Evolutionary conservation across 1,140 invertebrate genomes (phyloP).

Genomic region (Augochlora pura): DNA sequence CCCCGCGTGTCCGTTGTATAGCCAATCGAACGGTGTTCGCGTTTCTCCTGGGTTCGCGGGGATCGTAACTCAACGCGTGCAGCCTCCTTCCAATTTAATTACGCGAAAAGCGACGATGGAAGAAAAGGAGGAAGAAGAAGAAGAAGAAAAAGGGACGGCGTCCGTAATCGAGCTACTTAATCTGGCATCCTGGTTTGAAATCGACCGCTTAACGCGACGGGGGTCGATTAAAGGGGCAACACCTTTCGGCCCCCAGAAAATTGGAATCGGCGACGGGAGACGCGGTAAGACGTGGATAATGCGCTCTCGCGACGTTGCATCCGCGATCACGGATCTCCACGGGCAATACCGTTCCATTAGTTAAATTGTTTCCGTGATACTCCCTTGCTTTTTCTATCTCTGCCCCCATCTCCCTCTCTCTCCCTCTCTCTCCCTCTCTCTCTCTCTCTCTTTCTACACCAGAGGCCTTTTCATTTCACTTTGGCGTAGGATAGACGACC

Average conservation of each 20-base stretch:
- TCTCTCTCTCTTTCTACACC: not conserved
- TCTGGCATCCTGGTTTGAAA: not conserved
- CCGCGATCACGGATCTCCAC: slow-evolving; percentile 53
- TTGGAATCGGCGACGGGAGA: slow-evolving; percentile 47
- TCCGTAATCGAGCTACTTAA: not conserved
- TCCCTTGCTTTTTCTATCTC: slow-evolving; percentile 50
- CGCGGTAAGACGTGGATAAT: slow-evolving; percentile 23
- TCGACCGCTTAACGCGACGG: not conserved
- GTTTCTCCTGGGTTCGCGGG: too few species aligned
- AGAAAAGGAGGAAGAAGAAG: not conserved
- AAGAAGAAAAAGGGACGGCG: not conserved
- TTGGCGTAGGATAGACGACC: slow-evolving; percentile 24
- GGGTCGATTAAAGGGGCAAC: not conserved
- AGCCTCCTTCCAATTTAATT: too few species aligned
- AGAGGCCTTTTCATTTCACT: slow-evolving; percentile 34
- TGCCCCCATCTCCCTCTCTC: too few species aligned
- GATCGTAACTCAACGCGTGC: not conserved
- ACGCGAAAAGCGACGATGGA: too few species aligned
- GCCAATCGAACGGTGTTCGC: slow-evolving; percentile 27
- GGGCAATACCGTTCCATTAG: slow-evolving; percentile 76
- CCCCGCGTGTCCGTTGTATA: slow-evolving; percentile 18
- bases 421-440: not conserved
- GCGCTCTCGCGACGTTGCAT: not conserved
- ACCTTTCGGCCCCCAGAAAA: slow-evolving; percentile 24
- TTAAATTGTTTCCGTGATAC: slow-evolving; percentile 76